Percentiles rank a stretch among this genome's conserved stretches.
Conservation (phyloP, 2,888 invertebrate species). For the Aleiodes alternator region DNA sequence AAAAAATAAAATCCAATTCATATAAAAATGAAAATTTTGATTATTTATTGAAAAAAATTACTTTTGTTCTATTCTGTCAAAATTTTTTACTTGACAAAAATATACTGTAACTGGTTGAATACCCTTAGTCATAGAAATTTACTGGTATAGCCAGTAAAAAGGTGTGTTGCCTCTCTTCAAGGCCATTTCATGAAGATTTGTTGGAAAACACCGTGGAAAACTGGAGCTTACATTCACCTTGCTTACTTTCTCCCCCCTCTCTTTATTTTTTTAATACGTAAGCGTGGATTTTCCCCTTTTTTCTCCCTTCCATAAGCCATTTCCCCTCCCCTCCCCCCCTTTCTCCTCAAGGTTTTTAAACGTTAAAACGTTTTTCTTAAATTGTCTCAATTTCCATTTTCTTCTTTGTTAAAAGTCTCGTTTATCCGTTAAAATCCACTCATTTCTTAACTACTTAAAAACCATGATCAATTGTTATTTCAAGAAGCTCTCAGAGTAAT, state of each 20-base stretch:
- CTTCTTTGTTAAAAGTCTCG: slow-evolving; percentile 22
- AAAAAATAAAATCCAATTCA: neutral
- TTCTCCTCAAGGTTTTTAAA: slow-evolving; percentile 13
- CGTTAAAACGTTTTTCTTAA: slow-evolving; percentile 44
- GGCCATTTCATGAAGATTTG: slow-evolving; percentile 60
- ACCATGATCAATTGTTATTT: slow-evolving; percentile 6
- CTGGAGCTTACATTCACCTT: slow-evolving; percentile 47
- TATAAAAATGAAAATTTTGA: neutral
- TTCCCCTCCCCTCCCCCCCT: neutral
- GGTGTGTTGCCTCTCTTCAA: neutral
- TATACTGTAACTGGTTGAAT: too few species aligned
- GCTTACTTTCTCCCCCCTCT: slow-evolving; percentile 36
- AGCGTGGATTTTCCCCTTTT: slow-evolving; percentile 27
- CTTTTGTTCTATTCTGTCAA: too few species aligned
- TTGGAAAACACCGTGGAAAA: slow-evolving; percentile 64
- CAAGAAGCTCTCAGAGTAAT: slow-evolving; percentile 9
- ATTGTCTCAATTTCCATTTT: slow-evolving; percentile 53
- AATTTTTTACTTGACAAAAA: too few species aligned
- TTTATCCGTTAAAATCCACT: slow-evolving; percentile 23
- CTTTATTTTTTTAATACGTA: slow-evolving; percentile 4
- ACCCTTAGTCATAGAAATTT: neutral
- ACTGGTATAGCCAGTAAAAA: neutral
- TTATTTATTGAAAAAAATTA: neutral
- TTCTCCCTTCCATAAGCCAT: slow-evolving; percentile 16
- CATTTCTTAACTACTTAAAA: neutral